Evolutionary conservation across 2,888 invertebrate species (phyloP), one percentile per base, ranked within the genome.

Genomic region (Chouioia cunea): DNA sequence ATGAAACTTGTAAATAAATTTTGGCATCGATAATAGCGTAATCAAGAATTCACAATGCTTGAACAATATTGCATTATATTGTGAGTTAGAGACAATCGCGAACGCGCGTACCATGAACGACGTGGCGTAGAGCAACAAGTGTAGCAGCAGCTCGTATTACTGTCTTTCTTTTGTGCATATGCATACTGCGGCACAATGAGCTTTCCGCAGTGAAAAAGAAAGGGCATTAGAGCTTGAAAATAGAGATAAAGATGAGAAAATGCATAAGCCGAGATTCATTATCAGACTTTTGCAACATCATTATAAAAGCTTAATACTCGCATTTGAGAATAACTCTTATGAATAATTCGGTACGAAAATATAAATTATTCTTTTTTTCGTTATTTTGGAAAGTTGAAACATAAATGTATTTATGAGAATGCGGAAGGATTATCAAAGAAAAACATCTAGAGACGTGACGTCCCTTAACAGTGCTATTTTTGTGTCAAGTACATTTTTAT

Each of bases 11-110:
- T 16, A 16, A 23, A 43, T 15, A 10, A 16, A 12, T 2, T 62
- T 44, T 22, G 44, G 3, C 22, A 52, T 22, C 27, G 10, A 1
- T 18, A 4, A 8, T 46, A 44, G 27, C 22, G 12, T 22, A 18
- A 18, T 52, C 10, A n/a, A 52, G 52, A 75, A 77, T 76, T 75
- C 75, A 75, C 74, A 73, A 36, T 2, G 36, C 57, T 6, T 62
- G 58, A 56, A 60, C 20, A 67, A 46, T 69, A 74, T 74, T 65
- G 71, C 60, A 75, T 73, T 76, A n/a, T n/a, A 76, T 73, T 76
- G 73, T 75, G 67, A 36, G 36, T 47, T 60, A 64, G 66, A 65
- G 71, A 71, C 74, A 75, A 75, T 75, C 73, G 74, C 71, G 69
- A 69, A 66, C 64, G 68, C 46, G 64, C 27, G 3, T 2, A 27